phyloP scores from a whole-genome alignment of 2,797 vertebrate species.

The Mus minutoides region DNA sequence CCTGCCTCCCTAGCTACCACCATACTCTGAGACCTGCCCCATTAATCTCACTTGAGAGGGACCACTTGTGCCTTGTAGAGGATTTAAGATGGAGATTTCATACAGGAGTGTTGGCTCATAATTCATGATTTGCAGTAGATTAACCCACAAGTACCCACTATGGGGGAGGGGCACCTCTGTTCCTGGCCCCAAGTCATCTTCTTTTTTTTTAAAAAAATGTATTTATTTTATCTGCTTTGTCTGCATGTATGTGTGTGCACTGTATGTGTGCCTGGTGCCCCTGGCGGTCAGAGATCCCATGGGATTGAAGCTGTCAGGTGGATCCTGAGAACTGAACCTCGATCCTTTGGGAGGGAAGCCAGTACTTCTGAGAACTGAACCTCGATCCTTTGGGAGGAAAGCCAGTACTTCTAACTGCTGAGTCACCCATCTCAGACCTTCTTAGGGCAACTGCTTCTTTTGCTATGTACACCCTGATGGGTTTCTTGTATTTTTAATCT shows the following conservation, averaged over 20 bases:
- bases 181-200: background rate
- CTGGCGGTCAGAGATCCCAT: background rate
- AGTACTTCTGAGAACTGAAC: background rate
- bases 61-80: background rate
- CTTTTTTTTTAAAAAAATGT: background rate
- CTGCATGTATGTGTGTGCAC: background rate
- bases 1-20: background rate
- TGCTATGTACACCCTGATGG: background rate
- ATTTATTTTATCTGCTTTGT: background rate
- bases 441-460: background rate
- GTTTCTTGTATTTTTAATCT: background rate
- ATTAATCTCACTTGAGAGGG: background rate
- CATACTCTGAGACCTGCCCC: background rate
- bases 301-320: background rate
- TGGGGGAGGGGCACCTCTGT: background rate
- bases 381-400: background rate
- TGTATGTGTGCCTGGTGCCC: no score
- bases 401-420: background rate
- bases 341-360: no score
- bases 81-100: background rate
- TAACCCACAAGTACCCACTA: background rate
- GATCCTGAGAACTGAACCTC: background rate
- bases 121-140: background rate
- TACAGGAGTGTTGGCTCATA: background rate
- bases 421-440: background rate